Percentiles rank a stretch among this genome's conserved stretches.
Evolutionary conservation across 1,140 invertebrate genomes (phyloP).

Genomic region (Drosophila elegans): DNA sequence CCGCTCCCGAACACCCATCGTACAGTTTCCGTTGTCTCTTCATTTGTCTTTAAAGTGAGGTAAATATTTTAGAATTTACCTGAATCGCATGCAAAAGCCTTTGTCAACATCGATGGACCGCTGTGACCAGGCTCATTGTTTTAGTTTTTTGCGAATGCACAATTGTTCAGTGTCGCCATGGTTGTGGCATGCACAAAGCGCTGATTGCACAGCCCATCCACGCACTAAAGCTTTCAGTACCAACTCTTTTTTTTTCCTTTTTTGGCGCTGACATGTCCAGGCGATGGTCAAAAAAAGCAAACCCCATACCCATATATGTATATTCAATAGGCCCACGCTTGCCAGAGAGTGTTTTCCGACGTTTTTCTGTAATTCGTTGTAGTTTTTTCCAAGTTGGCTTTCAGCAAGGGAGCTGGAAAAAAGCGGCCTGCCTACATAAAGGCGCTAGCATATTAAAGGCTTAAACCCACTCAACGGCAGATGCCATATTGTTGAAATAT

Average conservation of each 20-base stretch:
- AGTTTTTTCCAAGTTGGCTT: slow-evolving; percentile 58
- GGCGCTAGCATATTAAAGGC: slow-evolving; percentile 68
- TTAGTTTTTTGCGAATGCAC: slow-evolving; percentile 11
- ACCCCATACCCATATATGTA: slow-evolving; percentile 32
- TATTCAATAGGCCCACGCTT: slow-evolving; percentile 42
- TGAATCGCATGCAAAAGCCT: slow-evolving; percentile 30
- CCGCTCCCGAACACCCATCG: background rate
- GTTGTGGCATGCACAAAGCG: slow-evolving; percentile 65
- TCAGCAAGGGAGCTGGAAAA: slow-evolving; percentile 31
- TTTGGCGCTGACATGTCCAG: slow-evolving; percentile 49
- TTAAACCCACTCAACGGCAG: slow-evolving; percentile 60
- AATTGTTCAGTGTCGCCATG: slow-evolving; percentile 49
- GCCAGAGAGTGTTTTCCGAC: slow-evolving; percentile 37
- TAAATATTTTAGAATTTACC: slow-evolving; percentile 48
- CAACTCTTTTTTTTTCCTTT: slow-evolving; percentile 30
- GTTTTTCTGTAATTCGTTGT: slow-evolving; percentile 57
- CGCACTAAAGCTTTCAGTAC: slow-evolving; percentile 33
- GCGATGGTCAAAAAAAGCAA: slow-evolving; percentile 19
- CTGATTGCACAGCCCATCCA: slow-evolving; percentile 54
- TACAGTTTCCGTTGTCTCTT: background rate
- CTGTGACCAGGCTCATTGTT: slow-evolving; percentile 40
- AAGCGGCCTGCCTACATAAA: slow-evolving; percentile 49
- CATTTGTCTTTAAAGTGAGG: slow-evolving; percentile 8
- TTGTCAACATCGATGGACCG: slow-evolving; percentile 39
- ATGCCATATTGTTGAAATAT: slow-evolving; percentile 58